A percentile compares a stretch with the other conserved stretches of the same genome.
Evolutionary conservation across 2,797 vertebrate genomes (phyloP).

Genomic region (Microctenopoma lineatum): DNA sequence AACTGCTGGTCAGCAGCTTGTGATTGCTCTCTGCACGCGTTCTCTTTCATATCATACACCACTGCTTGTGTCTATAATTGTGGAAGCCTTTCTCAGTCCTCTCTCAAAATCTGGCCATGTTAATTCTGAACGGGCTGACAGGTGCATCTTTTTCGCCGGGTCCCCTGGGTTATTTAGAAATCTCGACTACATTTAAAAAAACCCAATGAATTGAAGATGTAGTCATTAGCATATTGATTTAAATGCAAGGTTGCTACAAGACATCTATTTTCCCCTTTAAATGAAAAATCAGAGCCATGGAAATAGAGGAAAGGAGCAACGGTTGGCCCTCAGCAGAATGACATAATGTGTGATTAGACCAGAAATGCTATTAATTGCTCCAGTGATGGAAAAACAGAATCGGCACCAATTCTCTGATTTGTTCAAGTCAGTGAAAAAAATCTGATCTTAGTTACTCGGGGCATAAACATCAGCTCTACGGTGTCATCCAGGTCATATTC

Average conservation of each 20-base stretch:
- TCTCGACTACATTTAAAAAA: conserved; percentile 71
- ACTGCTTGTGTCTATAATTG: conserved; percentile 53
- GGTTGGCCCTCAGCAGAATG: conserved; percentile 46
- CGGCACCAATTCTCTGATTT: background rate
- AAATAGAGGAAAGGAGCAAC: conserved; percentile 5
- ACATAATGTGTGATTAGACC: conserved; percentile 26
- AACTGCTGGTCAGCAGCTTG: conserved; percentile 47
- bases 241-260: conserved; percentile 67
- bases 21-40: conserved; percentile 18
- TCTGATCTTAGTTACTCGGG: too few species aligned
- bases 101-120: background rate
- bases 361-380: background rate
- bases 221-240: conserved; percentile 83
- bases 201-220: conserved; percentile 76
- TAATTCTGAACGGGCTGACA: conserved; percentile 60
- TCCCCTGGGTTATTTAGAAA: conserved; percentile 80
- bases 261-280: conserved; percentile 39
- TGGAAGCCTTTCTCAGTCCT: conserved; percentile 52
- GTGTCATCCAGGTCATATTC: too few species aligned
- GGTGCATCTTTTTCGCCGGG: conserved; percentile 66
- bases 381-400: conserved; percentile 2
- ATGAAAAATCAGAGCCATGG: conserved; percentile 66
- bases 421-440: too few species aligned
- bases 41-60: conserved; percentile 42
- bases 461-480: too few species aligned